Evolutionary conservation across 2,888 invertebrate genomes (phyloP), one percentile per base, ranked within the genome.

Genomic region (Dinocampus coccinellae): DNA sequence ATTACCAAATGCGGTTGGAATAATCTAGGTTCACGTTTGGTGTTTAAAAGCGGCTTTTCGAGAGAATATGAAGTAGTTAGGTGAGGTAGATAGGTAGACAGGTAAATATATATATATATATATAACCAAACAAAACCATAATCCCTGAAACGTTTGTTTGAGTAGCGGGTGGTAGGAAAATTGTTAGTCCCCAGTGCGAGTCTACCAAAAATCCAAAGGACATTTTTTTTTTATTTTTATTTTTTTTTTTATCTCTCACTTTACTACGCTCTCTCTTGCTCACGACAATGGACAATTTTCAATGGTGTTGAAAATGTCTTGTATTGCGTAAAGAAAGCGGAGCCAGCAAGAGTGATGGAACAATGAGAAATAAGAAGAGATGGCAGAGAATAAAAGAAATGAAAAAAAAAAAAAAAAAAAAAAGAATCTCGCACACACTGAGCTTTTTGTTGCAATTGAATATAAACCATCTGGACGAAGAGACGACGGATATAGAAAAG

Each of bases 1-100:
- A 29, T 16, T 16, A 16, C 7, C 47, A 47, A 62, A 62, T 57
- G 58, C n/a, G 64, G 64, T 69, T 47, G 63, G 58, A 70, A 70
- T 64, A 64, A 70, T 57, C 42, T 64, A 33, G 42, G 42, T 70
- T 70, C 70, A 64, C 55, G 42, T 47, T 47, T 64, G 47, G 64
- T 57, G 64, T 70, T 70, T 64, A 42, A 55, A 39, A 34, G 39
- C 62, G 33, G 47, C 47, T 47, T 64, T 70, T 57, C 26, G 70
- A 55, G 58, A 13, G 64, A 70, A 63, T 55, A 53, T 60, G 20
- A 34, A 60, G 34, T 60, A 47, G 47, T 47, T 47, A 16, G 16
- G 47, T 16, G 29, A 16, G 16, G 16, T 47, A 47, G 47, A 0
- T 16, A 7, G 47, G 16, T 47, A 47, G 47, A 29, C 7, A 29